Base-by-base conservation (phyloP, 2,888 invertebrate genomes). In the Trissolcus brochymenae region DNA sequence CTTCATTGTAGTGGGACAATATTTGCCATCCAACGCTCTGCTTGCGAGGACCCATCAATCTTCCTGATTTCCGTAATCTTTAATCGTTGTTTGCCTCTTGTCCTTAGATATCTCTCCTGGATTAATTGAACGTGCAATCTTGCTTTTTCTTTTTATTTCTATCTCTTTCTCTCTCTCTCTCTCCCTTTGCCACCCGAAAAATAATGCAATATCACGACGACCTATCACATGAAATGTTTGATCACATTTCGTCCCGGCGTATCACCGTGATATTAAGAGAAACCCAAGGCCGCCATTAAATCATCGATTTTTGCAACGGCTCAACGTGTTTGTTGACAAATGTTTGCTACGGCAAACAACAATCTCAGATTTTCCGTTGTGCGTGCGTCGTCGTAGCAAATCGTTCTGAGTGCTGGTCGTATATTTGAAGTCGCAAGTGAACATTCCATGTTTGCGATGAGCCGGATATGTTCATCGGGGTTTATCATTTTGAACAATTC, bases 1-100 rank as follows among this genome's bases (percentile, higher is more conserved):
- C 66, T 66, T 71, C 70, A 66, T 78, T 74, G 64, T 56, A 70
- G 13, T 54, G 25, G 67, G 59, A 67, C 78, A 75, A 71, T 78
- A 75, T 78, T 75, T 75, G 29, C 74, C 59, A 14, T 25, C 50
- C 61, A 55, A 67, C 75, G 70, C 67, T 74, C 64, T 53, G 50
- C 62, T 74, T 66, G 51, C 59, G 54, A 29, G 53, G 43, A 62
- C 54, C 66, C 62, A 67, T 68, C 68, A 61, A 54, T 70, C 74
- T 61, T 55, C 16, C 55, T 46, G 61, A 57, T 68, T 76, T 70
- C 77, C 65, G 68, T 64, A 51, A 72, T 70, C 67, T 54, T 64
- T 77, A 77, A 76, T 71, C 70, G 66, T 51, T 19, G 56, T 66
- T n/a, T 66, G 53, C 57, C 55, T 51, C 16, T 61, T 61, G 46